Percentiles rank a stretch among this genome's conserved stretches.
Evolutionary conservation across 2,888 invertebrate genomes (phyloP).

Genomic region (Auanema freiburgensis): DNA sequence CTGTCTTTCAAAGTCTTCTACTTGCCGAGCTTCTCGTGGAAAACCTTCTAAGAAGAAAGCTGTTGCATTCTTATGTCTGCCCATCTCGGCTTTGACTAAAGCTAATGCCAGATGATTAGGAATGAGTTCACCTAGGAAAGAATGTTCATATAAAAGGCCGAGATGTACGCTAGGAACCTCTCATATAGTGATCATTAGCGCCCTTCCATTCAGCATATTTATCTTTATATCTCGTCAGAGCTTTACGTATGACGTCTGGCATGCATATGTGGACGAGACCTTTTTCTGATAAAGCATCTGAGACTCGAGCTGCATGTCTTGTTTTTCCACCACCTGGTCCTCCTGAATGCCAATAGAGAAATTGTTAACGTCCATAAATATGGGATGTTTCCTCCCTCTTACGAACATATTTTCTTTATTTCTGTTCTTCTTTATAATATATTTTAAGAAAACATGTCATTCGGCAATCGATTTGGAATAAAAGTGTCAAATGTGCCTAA

Average conservation of each 20-base stretch:
- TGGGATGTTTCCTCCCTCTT: conserved; percentile 3
- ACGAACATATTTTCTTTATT: not conserved
- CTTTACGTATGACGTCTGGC: conserved; percentile 55
- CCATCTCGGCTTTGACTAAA: conserved; percentile 64
- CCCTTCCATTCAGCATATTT: conserved; percentile 62
- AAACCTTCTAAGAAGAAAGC: conserved; percentile 63
- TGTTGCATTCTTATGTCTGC: conserved; percentile 44
- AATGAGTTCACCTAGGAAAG: conserved; percentile 58
- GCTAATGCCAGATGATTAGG: conserved; percentile 60
- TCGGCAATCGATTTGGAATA: too few species aligned
- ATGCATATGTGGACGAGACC: conserved; percentile 63
- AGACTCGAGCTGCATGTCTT: conserved; percentile 55
- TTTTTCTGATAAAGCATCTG: conserved; percentile 30
- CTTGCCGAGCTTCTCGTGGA: conserved; percentile 62
- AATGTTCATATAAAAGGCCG: not conserved
- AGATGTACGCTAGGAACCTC: conserved; percentile 35
- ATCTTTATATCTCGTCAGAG: conserved; percentile 61
- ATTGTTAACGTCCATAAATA: not conserved
- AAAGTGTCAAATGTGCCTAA: too few species aligned
- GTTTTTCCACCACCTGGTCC: conserved; percentile 64
- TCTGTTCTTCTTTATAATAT: too few species aligned
- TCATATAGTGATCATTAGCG: conserved; percentile 56
- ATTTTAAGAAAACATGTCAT: too few species aligned
- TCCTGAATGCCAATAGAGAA: conserved; percentile 36
- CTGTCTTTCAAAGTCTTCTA: conserved; percentile 63